Evolutionary conservation across 2,888 invertebrate genomes (phyloP).

Genomic region (Alloscopus bannaensis): DNA sequence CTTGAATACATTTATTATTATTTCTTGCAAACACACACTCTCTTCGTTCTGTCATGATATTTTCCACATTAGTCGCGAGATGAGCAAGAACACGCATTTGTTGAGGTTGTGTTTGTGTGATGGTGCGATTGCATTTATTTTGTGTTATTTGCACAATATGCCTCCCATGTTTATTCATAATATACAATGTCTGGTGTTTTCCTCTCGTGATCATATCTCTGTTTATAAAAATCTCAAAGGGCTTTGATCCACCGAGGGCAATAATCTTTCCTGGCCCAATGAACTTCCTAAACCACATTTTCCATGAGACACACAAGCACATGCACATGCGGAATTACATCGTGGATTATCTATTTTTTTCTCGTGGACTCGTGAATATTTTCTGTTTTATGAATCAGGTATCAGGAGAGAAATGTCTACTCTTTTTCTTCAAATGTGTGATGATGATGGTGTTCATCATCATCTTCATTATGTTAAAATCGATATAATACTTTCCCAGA

Average conservation of each 20-base stretch:
- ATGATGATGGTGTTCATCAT: neutral
- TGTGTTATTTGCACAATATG: slow-evolving; percentile 14
- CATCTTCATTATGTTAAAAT: neutral
- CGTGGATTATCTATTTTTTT: neutral
- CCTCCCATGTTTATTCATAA: slow-evolving; percentile 15
- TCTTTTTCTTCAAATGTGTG: slow-evolving; percentile 9
- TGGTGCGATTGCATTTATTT: slow-evolving; percentile 11
- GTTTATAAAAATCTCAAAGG: slow-evolving; percentile 40
- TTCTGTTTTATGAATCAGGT: slow-evolving; percentile 5
- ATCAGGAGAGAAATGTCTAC: neutral
- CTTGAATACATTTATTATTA: no score
- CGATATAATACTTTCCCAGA: no score
- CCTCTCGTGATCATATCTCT: slow-evolving; percentile 10
- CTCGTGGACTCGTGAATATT: slow-evolving; percentile 16
- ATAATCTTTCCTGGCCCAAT: slow-evolving; percentile 67
- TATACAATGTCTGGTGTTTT: slow-evolving; percentile 13
- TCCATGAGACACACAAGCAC: slow-evolving; percentile 35
- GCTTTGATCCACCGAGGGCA: slow-evolving; percentile 65
- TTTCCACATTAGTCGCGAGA: no score
- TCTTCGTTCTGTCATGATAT: no score
- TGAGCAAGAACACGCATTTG: slow-evolving; percentile 23
- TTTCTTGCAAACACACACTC: no score
- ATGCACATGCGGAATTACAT: slow-evolving; percentile 13
- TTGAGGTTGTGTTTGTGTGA: neutral
- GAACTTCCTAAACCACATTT: slow-evolving; percentile 66